Evolutionary conservation across 2,797 vertebrate genomes (phyloP), one percentile per base, ranked within the genome.

Genomic region (Peromyscus eremicus): DNA sequence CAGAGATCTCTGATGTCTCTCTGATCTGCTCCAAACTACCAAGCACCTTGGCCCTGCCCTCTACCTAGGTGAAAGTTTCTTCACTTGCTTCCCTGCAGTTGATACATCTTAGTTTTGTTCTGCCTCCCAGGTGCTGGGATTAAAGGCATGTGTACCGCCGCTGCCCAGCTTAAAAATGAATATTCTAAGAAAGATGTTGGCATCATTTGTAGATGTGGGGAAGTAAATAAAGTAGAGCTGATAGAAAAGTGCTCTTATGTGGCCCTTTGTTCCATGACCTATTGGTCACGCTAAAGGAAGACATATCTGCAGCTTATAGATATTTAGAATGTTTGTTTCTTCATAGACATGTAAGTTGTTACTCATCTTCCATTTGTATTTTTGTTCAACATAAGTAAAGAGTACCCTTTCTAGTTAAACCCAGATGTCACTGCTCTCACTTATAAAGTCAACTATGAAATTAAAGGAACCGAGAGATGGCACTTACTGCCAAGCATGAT

Each of bases 391-490:
- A 85, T 75, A 52, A 95, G 32, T 62, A 82, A 92, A 85, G 76
- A 13, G 5, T 34, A 97, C 97, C 80, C 96, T 55, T 98, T 92
- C 96, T 97, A 49, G 1, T 95, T 77, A 75, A 95, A 68, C 73
- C 98, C 96, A 91, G 84, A 92, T 98, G 98, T 98, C 97, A 93
- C 83, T 98, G 89, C 98, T 85, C 40, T 71, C 55, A 82, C 1
- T 86, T 85, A 97, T 92, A 91, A 96, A 96, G 37, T 82, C 97
- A 62, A 7, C 46, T 88, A 29, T 95, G 71, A 64, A 91, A 80
- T 91, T 93, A 60, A 37, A 71, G 66, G 68, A 55, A 5, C 49
- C 32, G 25, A 73, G 49, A 29, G n/a, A 71, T 87, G 34, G 66
- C 34, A 10, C 23, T 52, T 23, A 62, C 10, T 66, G 40, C 49